These are phyloP conservation scores for Cuculus canorus DNA, from an alignment of 2,797 vertebrate genomes.

Conservation along the genomic window DNA sequence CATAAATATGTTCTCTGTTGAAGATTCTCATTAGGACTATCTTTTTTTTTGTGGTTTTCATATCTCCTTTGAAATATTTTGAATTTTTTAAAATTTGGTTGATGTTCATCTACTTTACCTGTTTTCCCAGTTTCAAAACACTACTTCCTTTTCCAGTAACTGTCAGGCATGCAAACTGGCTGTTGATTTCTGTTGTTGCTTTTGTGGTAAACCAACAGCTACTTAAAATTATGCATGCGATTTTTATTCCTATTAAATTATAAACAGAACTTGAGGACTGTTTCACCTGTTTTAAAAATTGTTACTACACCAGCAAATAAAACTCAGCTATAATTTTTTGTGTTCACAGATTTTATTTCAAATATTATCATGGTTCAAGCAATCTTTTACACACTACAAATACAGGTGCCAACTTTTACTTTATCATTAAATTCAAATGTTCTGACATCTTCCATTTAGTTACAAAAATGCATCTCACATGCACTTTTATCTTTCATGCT, in stretches of 20 bases:
- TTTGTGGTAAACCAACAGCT: not conserved
- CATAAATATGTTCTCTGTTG: not conserved
- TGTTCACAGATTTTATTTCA: slow-evolving; percentile 36
- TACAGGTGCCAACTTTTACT: not conserved
- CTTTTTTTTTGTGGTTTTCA: not conserved
- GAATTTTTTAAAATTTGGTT: not conserved
- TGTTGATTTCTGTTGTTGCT: not conserved
- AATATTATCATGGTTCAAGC: not conserved
- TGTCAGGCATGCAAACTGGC: not conserved
- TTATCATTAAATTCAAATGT: not conserved
- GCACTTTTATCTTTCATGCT: not conserved
- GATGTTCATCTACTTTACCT: not conserved
- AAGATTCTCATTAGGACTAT: not conserved
- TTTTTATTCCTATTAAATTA: not conserved
- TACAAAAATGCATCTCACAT: not conserved
- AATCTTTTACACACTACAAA: slow-evolving; percentile 20
- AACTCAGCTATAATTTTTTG: not conserved
- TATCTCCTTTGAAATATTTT: not conserved
- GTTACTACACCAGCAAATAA: not conserved
- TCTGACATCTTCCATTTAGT: not conserved
- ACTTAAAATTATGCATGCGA: not conserved
- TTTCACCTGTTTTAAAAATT: not conserved
- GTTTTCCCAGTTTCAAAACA: not conserved
- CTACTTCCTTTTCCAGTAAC: not conserved
- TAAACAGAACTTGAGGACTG: not conserved